Percentiles rank a stretch among this genome's conserved stretches.
Evolutionary conservation across 2,113 vertebrate genomes (phyloP).

Genomic region (Potamarius usumacintae): DNA sequence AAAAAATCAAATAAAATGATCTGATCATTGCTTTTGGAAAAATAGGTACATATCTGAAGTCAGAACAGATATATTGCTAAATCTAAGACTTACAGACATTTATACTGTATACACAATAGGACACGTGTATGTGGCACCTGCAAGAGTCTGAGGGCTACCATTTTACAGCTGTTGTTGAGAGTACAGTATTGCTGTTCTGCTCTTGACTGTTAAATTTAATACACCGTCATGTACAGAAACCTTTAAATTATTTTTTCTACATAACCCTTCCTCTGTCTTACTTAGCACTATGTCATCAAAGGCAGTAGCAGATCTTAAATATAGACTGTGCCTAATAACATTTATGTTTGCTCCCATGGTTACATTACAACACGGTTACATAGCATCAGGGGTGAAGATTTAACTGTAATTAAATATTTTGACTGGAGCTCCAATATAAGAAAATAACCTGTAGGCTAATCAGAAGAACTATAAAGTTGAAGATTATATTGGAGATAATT

Average conservation of each 20-base stretch:
- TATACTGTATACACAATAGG: background rate
- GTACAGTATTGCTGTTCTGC: too few species aligned
- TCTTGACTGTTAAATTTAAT: background rate
- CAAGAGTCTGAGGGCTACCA: background rate
- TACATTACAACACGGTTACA: background rate
- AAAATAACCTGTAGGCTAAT: background rate
- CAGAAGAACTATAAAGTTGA: background rate
- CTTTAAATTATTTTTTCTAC: background rate
- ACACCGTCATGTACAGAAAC: background rate
- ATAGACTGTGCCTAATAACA: background rate
- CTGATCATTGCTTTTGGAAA: background rate
- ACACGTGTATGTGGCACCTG: background rate
- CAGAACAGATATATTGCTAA: background rate
- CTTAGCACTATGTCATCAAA: background rate
- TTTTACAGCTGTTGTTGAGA: background rate
- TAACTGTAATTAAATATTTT: background rate
- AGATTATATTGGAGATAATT: background rate
- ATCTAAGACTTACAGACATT: background rate
- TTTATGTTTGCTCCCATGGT: conserved; percentile 10
- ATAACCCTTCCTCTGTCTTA: background rate
- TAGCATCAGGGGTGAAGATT: background rate
- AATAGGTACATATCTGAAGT: background rate
- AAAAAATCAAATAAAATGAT: background rate
- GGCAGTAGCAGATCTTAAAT: background rate
- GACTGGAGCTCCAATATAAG: background rate